These are phyloP conservation scores for Coendou prehensilis DNA, from an alignment of 2,797 vertebrate species.

Conservation along the genomic window DNA sequence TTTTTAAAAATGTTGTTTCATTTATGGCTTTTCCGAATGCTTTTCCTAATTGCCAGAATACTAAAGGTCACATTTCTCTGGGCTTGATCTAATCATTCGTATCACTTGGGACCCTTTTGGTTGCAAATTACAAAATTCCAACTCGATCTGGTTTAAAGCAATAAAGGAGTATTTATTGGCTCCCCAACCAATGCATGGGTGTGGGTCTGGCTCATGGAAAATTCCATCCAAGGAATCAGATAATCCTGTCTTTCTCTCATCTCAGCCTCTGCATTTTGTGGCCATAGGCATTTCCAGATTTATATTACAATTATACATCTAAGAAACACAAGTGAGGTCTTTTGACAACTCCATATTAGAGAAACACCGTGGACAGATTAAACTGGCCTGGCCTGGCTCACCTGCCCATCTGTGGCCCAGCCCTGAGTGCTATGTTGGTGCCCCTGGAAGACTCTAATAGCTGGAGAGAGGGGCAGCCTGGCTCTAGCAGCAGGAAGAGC, in stretches of 20 bases:
- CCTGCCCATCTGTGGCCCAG: neutral
- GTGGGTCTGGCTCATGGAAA: neutral
- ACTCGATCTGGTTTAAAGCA: slow-evolving; percentile 19
- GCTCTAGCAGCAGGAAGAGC: neutral
- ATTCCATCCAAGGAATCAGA: neutral
- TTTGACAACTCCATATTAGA: slow-evolving; percentile 21
- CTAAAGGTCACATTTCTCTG: slow-evolving; percentile 29
- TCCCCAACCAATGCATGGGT: neutral
- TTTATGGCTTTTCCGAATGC: neutral
- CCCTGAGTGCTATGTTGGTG: neutral
- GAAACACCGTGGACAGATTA: neutral
- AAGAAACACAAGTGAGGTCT: slow-evolving; percentile 24
- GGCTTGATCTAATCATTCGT: slow-evolving; percentile 4
- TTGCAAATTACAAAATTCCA: slow-evolving; percentile 55
- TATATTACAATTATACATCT: slow-evolving; percentile 10
- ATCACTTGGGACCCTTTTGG: neutral
- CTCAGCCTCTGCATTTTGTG: slow-evolving; percentile 59
- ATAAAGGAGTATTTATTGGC: neutral
- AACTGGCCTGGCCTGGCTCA: neutral
- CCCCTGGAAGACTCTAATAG: neutral
- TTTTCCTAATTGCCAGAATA: slow-evolving; percentile 35
- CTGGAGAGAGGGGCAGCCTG: neutral
- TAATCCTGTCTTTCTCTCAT: neutral
- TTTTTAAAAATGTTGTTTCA: slow-evolving; percentile 41
- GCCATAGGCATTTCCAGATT: neutral